Evolutionary conservation across 2,888 invertebrate genomes (phyloP).

Genomic region (Drepana falcataria): DNA sequence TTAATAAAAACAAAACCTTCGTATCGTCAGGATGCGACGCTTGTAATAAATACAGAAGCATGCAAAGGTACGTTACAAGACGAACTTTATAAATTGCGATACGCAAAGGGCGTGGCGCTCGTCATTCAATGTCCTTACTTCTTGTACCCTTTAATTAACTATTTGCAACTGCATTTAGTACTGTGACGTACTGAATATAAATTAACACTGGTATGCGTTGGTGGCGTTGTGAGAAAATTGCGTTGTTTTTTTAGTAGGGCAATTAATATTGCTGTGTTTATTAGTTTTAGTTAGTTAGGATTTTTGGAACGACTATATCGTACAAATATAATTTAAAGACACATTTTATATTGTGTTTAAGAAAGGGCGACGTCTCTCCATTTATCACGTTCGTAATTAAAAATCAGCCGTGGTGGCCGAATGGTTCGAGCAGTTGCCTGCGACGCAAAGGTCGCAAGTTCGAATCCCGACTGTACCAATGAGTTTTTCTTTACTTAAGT

Average conservation of each 20-base stretch:
- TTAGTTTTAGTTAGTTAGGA: not conserved
- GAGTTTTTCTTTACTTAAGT: too few species aligned
- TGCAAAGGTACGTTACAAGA: slow-evolving; percentile 48
- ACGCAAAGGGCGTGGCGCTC: slow-evolving; percentile 53
- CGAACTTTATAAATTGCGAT: slow-evolving; percentile 61
- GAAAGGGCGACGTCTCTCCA: too few species aligned
- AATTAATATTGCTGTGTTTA: not conserved
- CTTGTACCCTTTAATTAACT: slow-evolving; percentile 64
- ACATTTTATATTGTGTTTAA: too few species aligned
- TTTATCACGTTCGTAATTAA: too few species aligned
- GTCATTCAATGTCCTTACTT: slow-evolving; percentile 58
- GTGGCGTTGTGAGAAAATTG: not conserved
- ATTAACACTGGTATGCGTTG: slow-evolving; percentile 18
- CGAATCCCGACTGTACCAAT: too few species aligned
- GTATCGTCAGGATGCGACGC: slow-evolving; percentile 18
- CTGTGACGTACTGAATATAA: slow-evolving; percentile 16
- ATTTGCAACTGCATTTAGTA: slow-evolving; percentile 37
- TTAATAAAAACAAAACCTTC: slow-evolving; percentile 3
- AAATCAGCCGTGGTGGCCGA: too few species aligned
- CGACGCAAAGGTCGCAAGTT: too few species aligned
- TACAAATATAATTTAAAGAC: too few species aligned
- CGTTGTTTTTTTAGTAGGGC: not conserved
- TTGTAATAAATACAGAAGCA: slow-evolving; percentile 46
- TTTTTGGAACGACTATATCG: too few species aligned
- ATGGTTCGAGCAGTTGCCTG: too few species aligned